Percentiles rank a stretch among this genome's conserved stretches.
These are phyloP conservation scores for Lonchura striata DNA, from an alignment of 2,113 vertebrate genomes.

Conservation along the genomic window DNA sequence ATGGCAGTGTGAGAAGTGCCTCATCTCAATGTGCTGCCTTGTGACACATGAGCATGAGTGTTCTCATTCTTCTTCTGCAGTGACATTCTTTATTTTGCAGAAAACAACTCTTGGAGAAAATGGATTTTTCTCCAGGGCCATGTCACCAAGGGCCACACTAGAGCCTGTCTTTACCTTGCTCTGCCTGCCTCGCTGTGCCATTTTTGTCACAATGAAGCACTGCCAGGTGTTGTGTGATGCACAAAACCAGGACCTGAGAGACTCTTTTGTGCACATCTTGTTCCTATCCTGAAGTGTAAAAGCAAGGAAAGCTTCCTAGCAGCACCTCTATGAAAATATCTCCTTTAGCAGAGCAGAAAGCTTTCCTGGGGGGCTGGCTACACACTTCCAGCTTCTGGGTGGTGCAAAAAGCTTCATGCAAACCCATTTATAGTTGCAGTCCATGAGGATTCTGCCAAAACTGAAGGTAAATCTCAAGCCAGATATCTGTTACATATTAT, in stretches of 20 bases:
- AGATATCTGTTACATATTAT: not conserved
- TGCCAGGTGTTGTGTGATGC: not conserved
- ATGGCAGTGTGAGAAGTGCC: not conserved
- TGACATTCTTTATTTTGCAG: not conserved
- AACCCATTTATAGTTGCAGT: not conserved
- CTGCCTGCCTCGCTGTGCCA: accelerated
- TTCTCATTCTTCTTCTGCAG: not conserved
- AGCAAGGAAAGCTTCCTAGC: not conserved
- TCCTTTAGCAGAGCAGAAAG: not conserved
- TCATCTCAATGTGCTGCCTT: not conserved
- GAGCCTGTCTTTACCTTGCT: not conserved
- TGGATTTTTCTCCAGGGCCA: not conserved
- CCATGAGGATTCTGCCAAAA: not conserved
- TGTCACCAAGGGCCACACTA: not conserved
- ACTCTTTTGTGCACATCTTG: not conserved
- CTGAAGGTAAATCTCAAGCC: not conserved
- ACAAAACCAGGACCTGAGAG: not conserved
- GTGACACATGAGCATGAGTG: accelerated
- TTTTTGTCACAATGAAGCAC: not conserved
- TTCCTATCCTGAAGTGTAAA: not conserved
- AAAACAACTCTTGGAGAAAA: not conserved
- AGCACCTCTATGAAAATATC: not conserved
- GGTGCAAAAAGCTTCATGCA: not conserved
- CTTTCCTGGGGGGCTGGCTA: not conserved
- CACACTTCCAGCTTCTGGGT: not conserved